Conservation (phyloP, 2,113 vertebrate species). For the Thunnus maccoyii region DNA sequence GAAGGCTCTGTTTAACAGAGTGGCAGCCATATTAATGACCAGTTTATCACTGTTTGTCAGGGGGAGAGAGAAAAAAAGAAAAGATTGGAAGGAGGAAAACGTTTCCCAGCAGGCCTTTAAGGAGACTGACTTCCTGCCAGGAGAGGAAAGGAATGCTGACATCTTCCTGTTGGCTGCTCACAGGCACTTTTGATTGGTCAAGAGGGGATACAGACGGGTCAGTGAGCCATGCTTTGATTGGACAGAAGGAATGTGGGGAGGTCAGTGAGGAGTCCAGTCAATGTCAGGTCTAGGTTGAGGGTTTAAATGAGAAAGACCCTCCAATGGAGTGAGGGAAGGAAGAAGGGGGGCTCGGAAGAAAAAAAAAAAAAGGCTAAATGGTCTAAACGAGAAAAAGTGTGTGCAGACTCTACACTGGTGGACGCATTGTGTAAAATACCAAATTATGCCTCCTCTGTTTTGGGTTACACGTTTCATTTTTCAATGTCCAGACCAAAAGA, state of each 20-base stretch:
- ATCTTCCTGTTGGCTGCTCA: constrained; percentile 76
- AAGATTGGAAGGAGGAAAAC: constrained; percentile 65
- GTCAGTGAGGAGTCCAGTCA: constrained; percentile 41
- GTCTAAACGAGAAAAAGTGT: not conserved
- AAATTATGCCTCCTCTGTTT: not conserved
- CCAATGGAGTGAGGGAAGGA: constrained; percentile 12
- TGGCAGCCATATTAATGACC: constrained; percentile 78
- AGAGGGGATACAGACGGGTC: constrained; percentile 64
- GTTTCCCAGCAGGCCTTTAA: constrained; percentile 72
- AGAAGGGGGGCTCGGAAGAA: not conserved
- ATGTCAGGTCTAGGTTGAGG: constrained; percentile 50
- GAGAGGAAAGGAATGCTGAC: constrained; percentile 78
- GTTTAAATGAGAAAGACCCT: constrained; percentile 37
- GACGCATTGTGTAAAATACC: not conserved
- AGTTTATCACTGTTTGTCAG: constrained; percentile 77
- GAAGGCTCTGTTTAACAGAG: constrained; percentile 71
- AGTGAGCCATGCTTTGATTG: constrained; percentile 59
- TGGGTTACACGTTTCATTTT: not conserved
- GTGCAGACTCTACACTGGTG: constrained; percentile 2
- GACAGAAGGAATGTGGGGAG: constrained; percentile 51
- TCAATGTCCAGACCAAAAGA: not conserved
- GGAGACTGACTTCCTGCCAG: constrained; percentile 77
- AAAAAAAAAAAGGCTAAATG: not conserved
- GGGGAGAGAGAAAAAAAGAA: constrained; percentile 48
- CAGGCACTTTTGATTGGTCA: constrained; percentile 70